A percentile compares a stretch with the other conserved stretches of the same genome.
Conservation (phyloP, 2,113 vertebrate genomes). For the Periophthalmus modestus region DNA sequence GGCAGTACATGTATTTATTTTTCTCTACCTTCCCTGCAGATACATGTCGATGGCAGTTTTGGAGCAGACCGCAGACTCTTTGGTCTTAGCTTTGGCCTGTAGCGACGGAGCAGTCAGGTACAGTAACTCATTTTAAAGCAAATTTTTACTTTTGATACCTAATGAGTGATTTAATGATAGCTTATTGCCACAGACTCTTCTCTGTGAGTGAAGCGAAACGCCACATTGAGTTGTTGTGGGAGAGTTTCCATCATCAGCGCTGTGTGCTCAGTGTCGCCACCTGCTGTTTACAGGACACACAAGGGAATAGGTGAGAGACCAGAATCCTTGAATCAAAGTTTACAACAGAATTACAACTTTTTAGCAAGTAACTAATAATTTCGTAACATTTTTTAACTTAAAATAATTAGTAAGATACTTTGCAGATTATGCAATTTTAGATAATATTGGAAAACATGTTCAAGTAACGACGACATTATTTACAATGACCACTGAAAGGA, state of each 20-base stretch:
- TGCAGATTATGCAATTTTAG: too few relatives aligned
- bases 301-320: slow-evolving; percentile 71
- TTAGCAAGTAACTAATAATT: too few relatives aligned
- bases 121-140: slow-evolving; percentile 53
- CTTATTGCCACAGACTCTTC: slow-evolving; percentile 80
- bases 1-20: neutral
- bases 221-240: slow-evolving; percentile 82
- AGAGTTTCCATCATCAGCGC: slow-evolving; percentile 88
- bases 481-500: too few relatives aligned
- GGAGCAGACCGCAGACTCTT: slow-evolving; percentile 44
- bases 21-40: slow-evolving; percentile 68
- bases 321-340: neutral
- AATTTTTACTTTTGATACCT: neutral
- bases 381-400: too few relatives aligned
- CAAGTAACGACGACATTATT: too few relatives aligned
- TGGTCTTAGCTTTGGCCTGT: slow-evolving; percentile 85
- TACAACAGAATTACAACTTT: neutral
- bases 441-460: too few relatives aligned
- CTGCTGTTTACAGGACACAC: slow-evolving; percentile 54
- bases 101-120: slow-evolving; percentile 91
- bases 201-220: slow-evolving; percentile 74
- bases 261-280: slow-evolving; percentile 90
- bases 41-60: slow-evolving; percentile 86
- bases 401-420: too few relatives aligned
- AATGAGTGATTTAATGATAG: neutral